phyloP scores from a whole-genome alignment of 2,797 vertebrate species.

The Melanotaenia parkinsoni region DNA sequence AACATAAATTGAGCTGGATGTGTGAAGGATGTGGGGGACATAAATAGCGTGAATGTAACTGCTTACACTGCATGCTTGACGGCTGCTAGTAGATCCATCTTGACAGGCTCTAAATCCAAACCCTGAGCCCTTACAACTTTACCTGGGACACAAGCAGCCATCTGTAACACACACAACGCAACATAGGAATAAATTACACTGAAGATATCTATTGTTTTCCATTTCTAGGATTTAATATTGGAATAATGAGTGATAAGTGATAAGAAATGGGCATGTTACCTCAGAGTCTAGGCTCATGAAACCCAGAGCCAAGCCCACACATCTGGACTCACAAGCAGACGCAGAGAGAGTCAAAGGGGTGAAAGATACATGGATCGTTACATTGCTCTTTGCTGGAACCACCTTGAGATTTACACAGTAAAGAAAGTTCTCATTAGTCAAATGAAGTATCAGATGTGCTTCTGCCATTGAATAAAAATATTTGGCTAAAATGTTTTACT shows the following conservation, averaged over 20 bases:
- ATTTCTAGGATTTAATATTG: constrained; percentile 5
- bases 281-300: constrained; percentile 89
- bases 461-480: not conserved
- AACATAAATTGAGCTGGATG: constrained; percentile 53
- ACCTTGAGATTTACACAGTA: constrained; percentile 78
- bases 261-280: constrained; percentile 73
- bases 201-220: not conserved
- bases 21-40: constrained; percentile 24
- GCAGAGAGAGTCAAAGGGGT: constrained; percentile 83
- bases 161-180: constrained; percentile 69
- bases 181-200: not conserved
- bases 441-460: not conserved
- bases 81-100: constrained; percentile 81
- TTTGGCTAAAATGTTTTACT: constrained; percentile 69
- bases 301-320: constrained; percentile 83
- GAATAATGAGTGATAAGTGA: not conserved
- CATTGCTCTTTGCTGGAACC: constrained; percentile 86
- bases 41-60: constrained; percentile 54
- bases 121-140: constrained; percentile 83
- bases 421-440: not conserved
- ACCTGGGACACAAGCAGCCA: constrained; percentile 72
- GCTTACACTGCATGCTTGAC: constrained; percentile 87
- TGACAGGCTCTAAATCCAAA: constrained; percentile 81
- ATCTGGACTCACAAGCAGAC: constrained; percentile 68
- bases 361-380: constrained; percentile 86